phyloP scores from a whole-genome alignment of 2,888 invertebrate species.

The Cephus rjabovi region DNA sequence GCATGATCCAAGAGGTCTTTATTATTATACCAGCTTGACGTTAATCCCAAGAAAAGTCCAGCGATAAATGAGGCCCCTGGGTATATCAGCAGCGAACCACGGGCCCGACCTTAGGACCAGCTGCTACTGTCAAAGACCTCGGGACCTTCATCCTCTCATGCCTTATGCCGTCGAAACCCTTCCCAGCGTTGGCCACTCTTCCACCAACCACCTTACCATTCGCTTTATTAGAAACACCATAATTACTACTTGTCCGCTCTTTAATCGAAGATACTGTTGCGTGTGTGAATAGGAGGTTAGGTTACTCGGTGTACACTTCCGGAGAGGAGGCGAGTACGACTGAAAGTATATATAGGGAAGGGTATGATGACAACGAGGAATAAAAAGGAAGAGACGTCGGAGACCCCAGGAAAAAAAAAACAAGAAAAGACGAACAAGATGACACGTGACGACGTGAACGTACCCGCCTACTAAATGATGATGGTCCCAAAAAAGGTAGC shows the following conservation, averaged over 20 bases:
- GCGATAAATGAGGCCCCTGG: not conserved
- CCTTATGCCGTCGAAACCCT: not conserved
- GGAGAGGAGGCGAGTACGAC: not conserved
- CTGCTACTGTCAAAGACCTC: conserved; percentile 14
- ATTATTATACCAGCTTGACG: not conserved
- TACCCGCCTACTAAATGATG: not conserved
- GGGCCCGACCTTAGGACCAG: conserved; percentile 8
- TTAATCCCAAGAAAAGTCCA: not conserved
- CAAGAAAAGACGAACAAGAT: not conserved
- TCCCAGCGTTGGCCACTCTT: not conserved
- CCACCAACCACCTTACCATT: not conserved
- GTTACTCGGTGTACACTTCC: not conserved
- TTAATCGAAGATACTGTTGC: not conserved
- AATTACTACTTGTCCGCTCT: not conserved
- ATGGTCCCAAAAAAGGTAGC: not conserved
- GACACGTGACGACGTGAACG: not conserved
- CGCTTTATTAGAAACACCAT: not conserved
- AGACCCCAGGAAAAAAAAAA: not conserved
- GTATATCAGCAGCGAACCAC: not conserved
- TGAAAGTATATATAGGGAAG: not conserved
- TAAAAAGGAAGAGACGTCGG: not conserved
- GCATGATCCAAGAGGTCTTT: not conserved
- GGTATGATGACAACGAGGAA: not conserved
- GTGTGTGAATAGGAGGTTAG: not conserved
- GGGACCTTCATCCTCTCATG: conserved; percentile 5